These are phyloP conservation scores for Thrips palmi DNA, from an alignment of 1,140 invertebrate species.

Conservation along the genomic window DNA sequence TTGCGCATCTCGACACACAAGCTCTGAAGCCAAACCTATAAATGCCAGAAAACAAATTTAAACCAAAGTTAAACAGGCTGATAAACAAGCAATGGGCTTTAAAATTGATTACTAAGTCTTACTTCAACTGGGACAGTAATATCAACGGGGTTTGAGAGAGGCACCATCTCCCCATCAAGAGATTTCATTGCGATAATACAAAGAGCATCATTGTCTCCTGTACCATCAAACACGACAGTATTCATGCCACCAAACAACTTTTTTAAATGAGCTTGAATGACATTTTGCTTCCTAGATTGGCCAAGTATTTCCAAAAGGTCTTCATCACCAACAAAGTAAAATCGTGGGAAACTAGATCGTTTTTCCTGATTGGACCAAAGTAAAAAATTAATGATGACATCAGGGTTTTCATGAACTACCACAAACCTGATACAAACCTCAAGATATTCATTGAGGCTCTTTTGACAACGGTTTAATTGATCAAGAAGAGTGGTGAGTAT, in stretches of 20 bases:
- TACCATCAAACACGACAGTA: slow-evolving; percentile 48
- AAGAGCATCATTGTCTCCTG: slow-evolving; percentile 31
- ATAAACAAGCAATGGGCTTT: slow-evolving; percentile 3
- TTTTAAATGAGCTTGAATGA: slow-evolving; percentile 83
- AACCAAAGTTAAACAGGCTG: slow-evolving; percentile 3
- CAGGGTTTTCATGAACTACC: slow-evolving; percentile 2
- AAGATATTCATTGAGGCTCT: slow-evolving; percentile 85
- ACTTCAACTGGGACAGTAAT: slow-evolving; percentile 70
- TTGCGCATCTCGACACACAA: slow-evolving; percentile 65
- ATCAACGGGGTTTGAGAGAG: slow-evolving; percentile 51
- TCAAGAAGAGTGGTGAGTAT: slow-evolving; percentile 66
- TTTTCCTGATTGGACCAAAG: too few relatives aligned
- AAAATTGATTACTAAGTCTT: slow-evolving; percentile 13
- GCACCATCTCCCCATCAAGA: slow-evolving; percentile 67
- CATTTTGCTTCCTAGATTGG: slow-evolving; percentile 66
- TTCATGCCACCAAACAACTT: slow-evolving; percentile 89
- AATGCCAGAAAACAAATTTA: slow-evolving; percentile 13
- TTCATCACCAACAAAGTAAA: slow-evolving; percentile 94
- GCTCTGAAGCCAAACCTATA: slow-evolving; percentile 60
- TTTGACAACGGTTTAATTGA: slow-evolving; percentile 78
- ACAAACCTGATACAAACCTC: slow-evolving; percentile 37
- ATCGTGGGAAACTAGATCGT: slow-evolving; percentile 76
- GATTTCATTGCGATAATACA: slow-evolving; percentile 61
- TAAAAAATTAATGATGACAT: slow-evolving; percentile 18
- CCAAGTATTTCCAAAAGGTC: slow-evolving; percentile 86